Evolutionary conservation across 2,113 vertebrate species (phyloP).

Genomic region (Platycercus adscitus): DNA sequence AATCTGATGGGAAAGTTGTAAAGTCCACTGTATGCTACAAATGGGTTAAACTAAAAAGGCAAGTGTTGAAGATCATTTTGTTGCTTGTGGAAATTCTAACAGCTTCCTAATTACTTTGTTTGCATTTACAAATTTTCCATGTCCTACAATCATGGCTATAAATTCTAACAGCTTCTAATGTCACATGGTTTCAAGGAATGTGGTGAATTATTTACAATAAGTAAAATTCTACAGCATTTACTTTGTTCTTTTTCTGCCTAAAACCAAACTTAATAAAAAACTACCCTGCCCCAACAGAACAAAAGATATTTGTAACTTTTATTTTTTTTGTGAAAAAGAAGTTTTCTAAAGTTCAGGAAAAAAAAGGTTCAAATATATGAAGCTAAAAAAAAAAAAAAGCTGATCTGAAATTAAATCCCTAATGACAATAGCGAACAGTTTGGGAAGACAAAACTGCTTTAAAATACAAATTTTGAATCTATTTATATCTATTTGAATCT

Average conservation of each 20-base stretch:
- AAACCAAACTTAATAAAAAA: not conserved
- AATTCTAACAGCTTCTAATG: slow-evolving; percentile 21
- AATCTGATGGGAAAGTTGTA: not conserved
- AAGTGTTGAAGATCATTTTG: slow-evolving; percentile 18
- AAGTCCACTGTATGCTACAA: not conserved
- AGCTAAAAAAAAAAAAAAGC: not conserved
- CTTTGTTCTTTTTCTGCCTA: not conserved
- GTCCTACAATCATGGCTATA: not conserved
- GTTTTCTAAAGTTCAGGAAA: not conserved
- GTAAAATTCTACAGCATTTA: not conserved
- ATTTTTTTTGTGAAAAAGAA: not conserved
- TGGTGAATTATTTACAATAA: slow-evolving; percentile 37
- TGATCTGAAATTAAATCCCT: not conserved
- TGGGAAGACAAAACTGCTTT: not conserved
- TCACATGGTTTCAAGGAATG: slow-evolving; percentile 12
- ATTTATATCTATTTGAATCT: not conserved
- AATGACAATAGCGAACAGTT: not conserved
- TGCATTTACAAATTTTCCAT: slow-evolving; percentile 68
- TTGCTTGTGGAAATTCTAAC: slow-evolving; percentile 57
- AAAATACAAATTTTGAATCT: not conserved
- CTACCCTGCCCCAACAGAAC: not conserved
- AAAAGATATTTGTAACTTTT: not conserved
- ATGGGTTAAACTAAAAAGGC: slow-evolving; percentile 30
- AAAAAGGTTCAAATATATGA: not conserved
- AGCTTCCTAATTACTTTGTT: slow-evolving; percentile 54